Evolutionary conservation across 2,888 invertebrate species (phyloP).

Genomic region (Sisyra nigra): DNA sequence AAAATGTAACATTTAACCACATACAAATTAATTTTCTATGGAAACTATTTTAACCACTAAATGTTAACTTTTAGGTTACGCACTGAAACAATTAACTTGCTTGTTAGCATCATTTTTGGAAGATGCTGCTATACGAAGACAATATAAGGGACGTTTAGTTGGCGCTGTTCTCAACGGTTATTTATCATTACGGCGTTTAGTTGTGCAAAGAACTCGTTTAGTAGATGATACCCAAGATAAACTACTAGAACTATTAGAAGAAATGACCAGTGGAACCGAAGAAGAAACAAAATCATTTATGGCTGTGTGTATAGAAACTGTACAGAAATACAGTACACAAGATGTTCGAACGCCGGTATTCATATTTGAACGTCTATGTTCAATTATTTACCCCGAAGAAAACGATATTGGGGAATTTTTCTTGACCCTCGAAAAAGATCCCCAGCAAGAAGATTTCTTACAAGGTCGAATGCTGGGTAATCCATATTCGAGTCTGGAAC

Average conservation of each 20-base stretch:
- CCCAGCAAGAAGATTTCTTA: conserved; percentile 96
- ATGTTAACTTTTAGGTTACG: conserved; percentile 45
- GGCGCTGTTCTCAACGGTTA: conserved; percentile 89
- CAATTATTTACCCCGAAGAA: conserved; percentile 94
- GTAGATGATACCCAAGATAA: conserved; percentile 96
- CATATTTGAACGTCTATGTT: conserved; percentile 92
- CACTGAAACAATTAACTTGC: conserved; percentile 79
- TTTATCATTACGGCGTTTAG: conserved; percentile 72
- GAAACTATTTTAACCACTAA: too few relatives aligned
- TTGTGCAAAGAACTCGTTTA: conserved; percentile 85
- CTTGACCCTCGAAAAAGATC: conserved; percentile 92
- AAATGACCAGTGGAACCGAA: conserved; percentile 92
- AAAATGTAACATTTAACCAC: too few relatives aligned
- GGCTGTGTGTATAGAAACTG: conserved; percentile 92
- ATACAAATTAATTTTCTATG: conserved; percentile 4
- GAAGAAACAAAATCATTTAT: conserved; percentile 94
- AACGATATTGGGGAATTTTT: conserved; percentile 95
- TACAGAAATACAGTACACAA: conserved; percentile 76
- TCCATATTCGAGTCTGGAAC: conserved; percentile 88
- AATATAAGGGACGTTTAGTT: conserved; percentile 77
- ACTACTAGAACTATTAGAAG: conserved; percentile 78
- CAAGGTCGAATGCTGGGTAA: conserved; percentile 96
- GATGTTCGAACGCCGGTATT: conserved; percentile 95
- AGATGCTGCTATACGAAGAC: conserved; percentile 70
- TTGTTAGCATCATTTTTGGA: conserved; percentile 77